phyloP scores from a whole-genome alignment of 2,113 vertebrate species.

The Lepus americanus region DNA sequence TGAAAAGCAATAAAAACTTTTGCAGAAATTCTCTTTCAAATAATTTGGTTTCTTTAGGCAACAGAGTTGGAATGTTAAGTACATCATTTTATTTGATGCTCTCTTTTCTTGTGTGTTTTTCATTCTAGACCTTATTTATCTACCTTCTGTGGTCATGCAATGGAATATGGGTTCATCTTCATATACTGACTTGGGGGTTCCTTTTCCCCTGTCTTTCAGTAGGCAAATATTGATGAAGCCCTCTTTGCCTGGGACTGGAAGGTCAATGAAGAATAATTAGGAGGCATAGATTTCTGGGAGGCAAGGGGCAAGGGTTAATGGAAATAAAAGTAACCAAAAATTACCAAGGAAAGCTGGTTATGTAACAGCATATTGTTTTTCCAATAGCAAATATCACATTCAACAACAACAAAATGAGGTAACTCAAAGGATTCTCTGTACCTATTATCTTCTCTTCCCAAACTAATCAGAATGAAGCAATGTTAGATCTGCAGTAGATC shows the following conservation, averaged over 20 bases:
- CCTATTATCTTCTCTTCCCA: conserved; percentile 18
- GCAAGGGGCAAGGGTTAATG: background rate
- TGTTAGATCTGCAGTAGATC: background rate
- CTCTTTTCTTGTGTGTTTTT: background rate
- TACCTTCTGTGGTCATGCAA: background rate
- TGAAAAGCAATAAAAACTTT: background rate
- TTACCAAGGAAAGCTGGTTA: background rate
- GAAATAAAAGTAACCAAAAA: background rate
- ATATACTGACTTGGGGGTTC: background rate
- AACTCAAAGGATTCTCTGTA: background rate
- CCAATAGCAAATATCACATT: background rate
- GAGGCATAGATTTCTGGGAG: background rate
- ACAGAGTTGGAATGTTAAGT: background rate
- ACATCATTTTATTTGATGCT: background rate
- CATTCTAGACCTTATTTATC: background rate
- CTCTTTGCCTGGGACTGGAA: background rate
- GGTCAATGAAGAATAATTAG: background rate
- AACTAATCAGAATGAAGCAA: background rate
- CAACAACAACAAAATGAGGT: background rate
- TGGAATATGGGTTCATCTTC: background rate
- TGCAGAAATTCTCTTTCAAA: conserved; percentile 26
- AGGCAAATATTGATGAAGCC: background rate
- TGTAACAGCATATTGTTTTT: background rate
- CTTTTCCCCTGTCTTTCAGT: background rate
- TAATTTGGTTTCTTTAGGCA: conserved; percentile 42